These are phyloP conservation scores for Hylaea fasciaria DNA, from an alignment of 2,888 invertebrate genomes.

Conservation along the genomic window DNA sequence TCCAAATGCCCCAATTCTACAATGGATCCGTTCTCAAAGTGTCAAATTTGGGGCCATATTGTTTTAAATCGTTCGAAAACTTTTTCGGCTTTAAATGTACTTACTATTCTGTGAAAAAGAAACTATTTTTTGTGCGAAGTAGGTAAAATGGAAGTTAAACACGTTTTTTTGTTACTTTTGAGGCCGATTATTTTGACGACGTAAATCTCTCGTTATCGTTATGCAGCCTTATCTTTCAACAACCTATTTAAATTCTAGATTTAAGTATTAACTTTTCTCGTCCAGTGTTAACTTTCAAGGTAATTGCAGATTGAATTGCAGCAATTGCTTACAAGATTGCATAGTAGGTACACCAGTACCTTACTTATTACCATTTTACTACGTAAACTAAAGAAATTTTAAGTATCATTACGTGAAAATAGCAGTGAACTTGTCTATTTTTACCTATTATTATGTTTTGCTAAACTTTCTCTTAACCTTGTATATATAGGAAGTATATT, in stretches of 20 bases:
- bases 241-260: slow-evolving; percentile 3
- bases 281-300: slow-evolving; percentile 8
- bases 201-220: not conserved
- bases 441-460: not conserved
- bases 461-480: not conserved
- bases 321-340: slow-evolving; percentile 1
- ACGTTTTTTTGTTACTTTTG: too few relatives aligned
- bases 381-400: not conserved
- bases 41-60: slow-evolving; percentile 46
- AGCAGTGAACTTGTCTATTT: not conserved
- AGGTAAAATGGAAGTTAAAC: too few relatives aligned
- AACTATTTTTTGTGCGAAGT: too few relatives aligned
- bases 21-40: too few relatives aligned
- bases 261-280: slow-evolving; percentile 14
- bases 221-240: slow-evolving; percentile 14
- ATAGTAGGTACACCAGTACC: not conserved
- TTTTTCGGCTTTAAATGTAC: too few relatives aligned
- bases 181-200: slow-evolving; percentile 2
- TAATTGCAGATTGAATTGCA: slow-evolving; percentile 3
- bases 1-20: too few relatives aligned
- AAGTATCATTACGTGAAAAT: not conserved
- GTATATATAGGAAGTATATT: too few relatives aligned
- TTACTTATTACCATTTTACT: slow-evolving; percentile 1
- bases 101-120: too few relatives aligned
- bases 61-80: slow-evolving; percentile 9